Base-by-base conservation (phyloP, 2,113 vertebrate genomes). In the Emydura subglobosa region DNA sequence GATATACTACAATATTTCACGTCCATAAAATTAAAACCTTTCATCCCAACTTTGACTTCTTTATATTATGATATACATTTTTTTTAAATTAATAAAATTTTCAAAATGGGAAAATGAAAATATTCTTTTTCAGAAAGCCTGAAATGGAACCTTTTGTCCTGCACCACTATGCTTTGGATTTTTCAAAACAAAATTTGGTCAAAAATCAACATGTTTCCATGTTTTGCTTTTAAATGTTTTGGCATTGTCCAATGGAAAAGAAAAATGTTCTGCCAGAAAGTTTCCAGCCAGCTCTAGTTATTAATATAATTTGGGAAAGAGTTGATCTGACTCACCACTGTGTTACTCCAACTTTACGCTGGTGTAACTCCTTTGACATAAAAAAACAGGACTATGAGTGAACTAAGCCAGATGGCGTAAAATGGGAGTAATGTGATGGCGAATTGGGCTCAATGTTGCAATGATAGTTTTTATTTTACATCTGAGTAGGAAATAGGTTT, bases 81-180 rank as follows among this genome's bases (percentile, higher is more conserved):
- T 84, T 87, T n/a, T 3, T 27, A 42, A 24, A 29, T 82, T 82
- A 21, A 65, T 83, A 39, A 61, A 11, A 1, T 14, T 47, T 94
- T 68, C 50, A n/a, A 34, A 83, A 74, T 85, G 42, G 13, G 85
- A 74, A 50, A 11, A 53, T 82, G 1, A 90, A 93, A 86, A 90
- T 27, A 16, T 80, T 90, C 50, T 68, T 1, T 24, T 91, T 7
- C 34, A 91, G 74, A 89, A 94, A 82, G 82, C 65, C 16, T 34
- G 3, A 68, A 88, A 13, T 16, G 2, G 13, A 61, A 39, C 13
- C 11, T n/a, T 1, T 24, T n/a, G 1, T 47, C 55, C 76, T 7
- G 1, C 59, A 84, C 51, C 24, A 61, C 31, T 34, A 34, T 61
- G 13, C 59, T 61, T 31, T 61, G 59, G 29, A 61, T 61, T 61